A percentile compares a stretch with the other conserved stretches of the same genome.
Evolutionary conservation across 2,888 invertebrate genomes (phyloP).

Genomic region (Prenolepis imparis): DNA sequence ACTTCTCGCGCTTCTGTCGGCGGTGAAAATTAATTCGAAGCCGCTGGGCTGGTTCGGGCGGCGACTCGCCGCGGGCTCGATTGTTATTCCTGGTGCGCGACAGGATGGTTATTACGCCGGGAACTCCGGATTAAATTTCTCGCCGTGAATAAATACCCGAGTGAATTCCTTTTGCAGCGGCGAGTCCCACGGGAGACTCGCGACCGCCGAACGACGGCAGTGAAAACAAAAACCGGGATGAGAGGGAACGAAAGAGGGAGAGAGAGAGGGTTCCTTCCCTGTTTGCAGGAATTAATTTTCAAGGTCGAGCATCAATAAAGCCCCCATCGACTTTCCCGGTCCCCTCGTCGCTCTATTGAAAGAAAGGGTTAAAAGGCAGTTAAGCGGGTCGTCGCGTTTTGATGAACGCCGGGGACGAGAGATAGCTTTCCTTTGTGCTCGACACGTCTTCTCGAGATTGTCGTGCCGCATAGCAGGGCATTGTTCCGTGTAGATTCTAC

Average conservation of each 20-base stretch:
- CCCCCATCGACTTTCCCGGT: not conserved
- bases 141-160: slow-evolving; percentile 60
- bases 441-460: slow-evolving; percentile 34
- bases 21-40: slow-evolving; percentile 59
- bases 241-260: not conserved
- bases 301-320: slow-evolving; percentile 55
- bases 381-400: slow-evolving; percentile 49
- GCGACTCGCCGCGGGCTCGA: slow-evolving; percentile 33
- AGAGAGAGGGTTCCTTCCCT: no score
- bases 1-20: slow-evolving; percentile 24
- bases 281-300: slow-evolving; percentile 47
- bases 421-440: slow-evolving; percentile 50
- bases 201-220: slow-evolving; percentile 32
- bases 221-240: slow-evolving; percentile 31
- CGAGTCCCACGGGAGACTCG: slow-evolving; percentile 35
- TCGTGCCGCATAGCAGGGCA: slow-evolving; percentile 13
- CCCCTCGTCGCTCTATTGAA: slow-evolving; percentile 32
- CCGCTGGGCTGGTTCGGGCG: slow-evolving; percentile 21
- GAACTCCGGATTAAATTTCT: slow-evolving; percentile 66
- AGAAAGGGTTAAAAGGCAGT: slow-evolving; percentile 55
- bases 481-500: slow-evolving; percentile 44
- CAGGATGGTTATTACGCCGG: slow-evolving; percentile 60
- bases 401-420: slow-evolving; percentile 39
- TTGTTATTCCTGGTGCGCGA: slow-evolving; percentile 65
- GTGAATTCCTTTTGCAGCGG: slow-evolving; percentile 54